These are phyloP conservation scores for Sinocyclocheilus anshuiensis DNA, from an alignment of 2,113 vertebrate genomes.

Conservation along the genomic window DNA sequence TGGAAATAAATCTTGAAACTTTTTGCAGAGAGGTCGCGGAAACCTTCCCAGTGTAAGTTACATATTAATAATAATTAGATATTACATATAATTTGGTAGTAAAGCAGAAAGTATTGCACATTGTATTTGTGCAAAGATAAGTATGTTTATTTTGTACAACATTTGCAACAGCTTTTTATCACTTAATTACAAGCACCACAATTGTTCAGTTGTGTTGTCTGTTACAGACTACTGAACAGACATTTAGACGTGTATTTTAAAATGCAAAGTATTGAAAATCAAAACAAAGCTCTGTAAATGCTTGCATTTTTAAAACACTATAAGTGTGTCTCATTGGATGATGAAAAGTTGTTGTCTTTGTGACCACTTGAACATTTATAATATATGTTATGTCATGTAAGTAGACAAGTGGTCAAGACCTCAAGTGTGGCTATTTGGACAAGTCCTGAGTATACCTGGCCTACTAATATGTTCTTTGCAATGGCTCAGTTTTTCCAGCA, in stretches of 20 bases:
- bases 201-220: not conserved
- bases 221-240: not conserved
- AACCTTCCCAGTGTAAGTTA: not conserved
- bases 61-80: not conserved
- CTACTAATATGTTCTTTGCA: not conserved
- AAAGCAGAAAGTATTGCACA: not conserved
- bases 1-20: not conserved
- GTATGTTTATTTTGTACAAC: not conserved
- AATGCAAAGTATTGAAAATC: not conserved
- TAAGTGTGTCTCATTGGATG: not conserved
- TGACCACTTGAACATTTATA: not conserved
- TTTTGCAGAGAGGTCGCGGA: not conserved
- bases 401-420: not conserved
- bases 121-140: not conserved
- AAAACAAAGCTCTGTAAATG: not conserved
- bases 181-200: not conserved
- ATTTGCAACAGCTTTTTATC: not conserved
- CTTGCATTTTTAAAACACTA: not conserved
- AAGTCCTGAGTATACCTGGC: not conserved
- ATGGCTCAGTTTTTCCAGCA: slow-evolving; percentile 8
- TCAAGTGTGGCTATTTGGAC: not conserved
- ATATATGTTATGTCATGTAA: not conserved
- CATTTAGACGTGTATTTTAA: not conserved
- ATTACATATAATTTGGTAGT: not conserved
- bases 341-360: not conserved